Evolutionary conservation across 2,113 vertebrate genomes (phyloP), one percentile per base, ranked within the genome.

Genomic region (Vimba vimba): DNA sequence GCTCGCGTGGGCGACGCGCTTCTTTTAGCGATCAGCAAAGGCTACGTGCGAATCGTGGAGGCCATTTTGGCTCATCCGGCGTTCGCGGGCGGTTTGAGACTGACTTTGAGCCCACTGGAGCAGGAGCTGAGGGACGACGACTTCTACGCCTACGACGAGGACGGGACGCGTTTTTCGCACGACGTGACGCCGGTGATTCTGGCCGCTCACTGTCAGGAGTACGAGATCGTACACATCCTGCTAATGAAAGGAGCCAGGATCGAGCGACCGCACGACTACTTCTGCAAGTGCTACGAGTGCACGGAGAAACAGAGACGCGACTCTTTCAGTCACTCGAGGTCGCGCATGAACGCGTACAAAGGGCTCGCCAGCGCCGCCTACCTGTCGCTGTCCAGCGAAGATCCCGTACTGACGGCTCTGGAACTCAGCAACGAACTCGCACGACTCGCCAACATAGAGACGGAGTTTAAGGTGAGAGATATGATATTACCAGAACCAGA

Each of bases 341-440:
- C 97, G 0, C 96, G 98, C 87, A 99, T 99, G 97, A 99, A 99
- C 0, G 98, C 98, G 17, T 99, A 99, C 90, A 98, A 98, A 90
- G 97, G 96, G 79, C 95, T 99, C 88, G 97, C 98, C 77, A 99
- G 98, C 45, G 97, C 98, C 0, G 97, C 98, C 87, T 98, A 99
- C 92, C 92, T 99, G 90, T 96, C 97, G 0, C 95, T 99, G 87
- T 98, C 97, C 91, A 99, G 98, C 19, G 97, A 99, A 93, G 98
- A 99, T 90, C 97, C 98, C 4, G 97, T 99, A 66, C 95, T 98
- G 88, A 99, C 97, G 0, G 97, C 98, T 1, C 92, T 99, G 75
- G 97, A 99, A 87, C 96, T 99, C 90, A 99, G 98, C 95, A 99
- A 98, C n/a, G 98, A 99, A 91, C 90, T 99, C 85, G 97, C 97